Conservation (phyloP, 2,797 vertebrate species). For the Tadarida brasiliensis region DNA sequence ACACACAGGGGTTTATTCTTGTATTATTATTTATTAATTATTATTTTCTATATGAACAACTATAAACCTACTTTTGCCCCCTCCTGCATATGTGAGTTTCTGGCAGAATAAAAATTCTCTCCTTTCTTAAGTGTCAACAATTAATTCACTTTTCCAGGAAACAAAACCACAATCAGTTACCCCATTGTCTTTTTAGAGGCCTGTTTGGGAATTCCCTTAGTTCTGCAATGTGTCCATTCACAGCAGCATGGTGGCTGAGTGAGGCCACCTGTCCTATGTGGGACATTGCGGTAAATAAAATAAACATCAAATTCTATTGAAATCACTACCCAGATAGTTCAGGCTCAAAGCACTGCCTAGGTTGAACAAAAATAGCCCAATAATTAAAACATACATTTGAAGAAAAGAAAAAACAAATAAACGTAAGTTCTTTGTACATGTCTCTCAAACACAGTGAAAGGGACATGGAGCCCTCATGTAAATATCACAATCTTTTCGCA, state of each 20-base stretch:
- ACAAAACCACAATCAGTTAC: not conserved
- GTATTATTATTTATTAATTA: no score
- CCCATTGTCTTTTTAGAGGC: not conserved
- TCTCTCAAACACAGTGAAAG: not conserved
- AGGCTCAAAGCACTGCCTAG: not conserved
- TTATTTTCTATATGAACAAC: no score
- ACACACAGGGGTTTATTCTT: no score
- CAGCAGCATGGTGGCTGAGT: not conserved
- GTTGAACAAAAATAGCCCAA: not conserved
- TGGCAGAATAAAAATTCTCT: not conserved
- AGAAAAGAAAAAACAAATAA: not conserved
- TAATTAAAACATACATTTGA: not conserved
- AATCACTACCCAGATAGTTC: not conserved
- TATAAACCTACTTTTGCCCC: no score
- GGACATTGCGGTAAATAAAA: not conserved
- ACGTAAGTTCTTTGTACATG: not conserved
- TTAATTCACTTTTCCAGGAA: not conserved
- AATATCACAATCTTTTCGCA: not conserved
- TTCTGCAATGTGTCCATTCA: not conserved
- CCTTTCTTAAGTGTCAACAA: not conserved
- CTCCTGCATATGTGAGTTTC: not conserved
- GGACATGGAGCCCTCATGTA: not conserved
- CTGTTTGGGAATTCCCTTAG: not conserved
- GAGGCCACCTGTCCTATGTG: not conserved
- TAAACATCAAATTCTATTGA: not conserved